phyloP scores from a whole-genome alignment of 1,140 invertebrate species.

The Drosophila oshimai region DNA sequence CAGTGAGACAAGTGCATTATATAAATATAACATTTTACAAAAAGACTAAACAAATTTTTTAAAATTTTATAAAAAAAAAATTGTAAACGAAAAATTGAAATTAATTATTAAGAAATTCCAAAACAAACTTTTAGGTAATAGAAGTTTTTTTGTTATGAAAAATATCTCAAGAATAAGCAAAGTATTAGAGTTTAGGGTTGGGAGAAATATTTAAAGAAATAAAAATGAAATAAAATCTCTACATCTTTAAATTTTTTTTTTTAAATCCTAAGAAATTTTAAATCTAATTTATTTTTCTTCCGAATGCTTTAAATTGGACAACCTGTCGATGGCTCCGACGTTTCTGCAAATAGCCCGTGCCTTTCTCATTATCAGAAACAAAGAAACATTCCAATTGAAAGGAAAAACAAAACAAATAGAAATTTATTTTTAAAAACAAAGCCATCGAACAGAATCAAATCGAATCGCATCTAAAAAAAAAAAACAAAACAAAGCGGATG shows the following conservation, averaged over 20 bases:
- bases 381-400: slow-evolving; percentile 38
- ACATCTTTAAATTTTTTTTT: no score
- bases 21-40: neutral
- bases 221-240: no score
- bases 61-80: neutral
- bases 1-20: slow-evolving; percentile 20
- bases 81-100: neutral
- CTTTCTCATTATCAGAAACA: slow-evolving; percentile 44
- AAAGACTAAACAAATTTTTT: no score
- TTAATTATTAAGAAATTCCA: no score
- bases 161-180: no score
- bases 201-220: no score
- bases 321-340: neutral
- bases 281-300: no score
- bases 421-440: slow-evolving; percentile 41
- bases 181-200: no score
- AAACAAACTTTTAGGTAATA: no score
- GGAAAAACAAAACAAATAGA: slow-evolving; percentile 23
- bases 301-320: neutral
- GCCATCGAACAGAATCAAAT: slow-evolving; percentile 42
- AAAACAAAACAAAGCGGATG: neutral
- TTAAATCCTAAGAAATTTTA: no score
- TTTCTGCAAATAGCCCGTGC: slow-evolving; percentile 11
- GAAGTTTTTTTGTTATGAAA: no score
- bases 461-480: slow-evolving; percentile 18